Conservation (phyloP, 1,140 invertebrate genomes). For the Drosophila dunni region DNA sequence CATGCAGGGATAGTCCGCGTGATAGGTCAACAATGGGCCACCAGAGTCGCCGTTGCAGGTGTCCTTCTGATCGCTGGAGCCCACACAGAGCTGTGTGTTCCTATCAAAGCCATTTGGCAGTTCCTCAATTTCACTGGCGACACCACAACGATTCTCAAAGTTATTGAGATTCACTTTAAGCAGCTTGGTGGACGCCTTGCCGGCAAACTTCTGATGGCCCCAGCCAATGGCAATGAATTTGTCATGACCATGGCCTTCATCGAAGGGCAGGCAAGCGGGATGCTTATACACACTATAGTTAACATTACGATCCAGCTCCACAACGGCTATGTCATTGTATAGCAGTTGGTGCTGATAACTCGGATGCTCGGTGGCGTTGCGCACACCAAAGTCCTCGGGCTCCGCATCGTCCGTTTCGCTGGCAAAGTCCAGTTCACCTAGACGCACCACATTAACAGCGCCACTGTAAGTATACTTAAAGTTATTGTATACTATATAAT, state of each 20-base stretch:
- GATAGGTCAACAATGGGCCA: conserved; percentile 70
- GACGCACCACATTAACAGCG: conserved; percentile 67
- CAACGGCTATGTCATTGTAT: conserved; percentile 77
- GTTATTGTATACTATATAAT: neutral
- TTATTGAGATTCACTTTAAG: conserved; percentile 85
- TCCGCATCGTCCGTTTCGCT: conserved; percentile 67
- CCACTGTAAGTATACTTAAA: conserved; percentile 34
- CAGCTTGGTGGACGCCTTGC: conserved; percentile 74
- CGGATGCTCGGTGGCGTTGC: conserved; percentile 47
- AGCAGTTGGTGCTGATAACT: conserved; percentile 36
- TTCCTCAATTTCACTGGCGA: conserved; percentile 30
- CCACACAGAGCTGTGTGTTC: conserved; percentile 89
- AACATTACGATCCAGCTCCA: conserved; percentile 61
- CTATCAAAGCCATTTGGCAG: conserved; percentile 85
- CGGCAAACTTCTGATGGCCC: conserved; percentile 56
- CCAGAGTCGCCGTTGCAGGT: conserved; percentile 84
- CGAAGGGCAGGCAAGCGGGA: conserved; percentile 77
- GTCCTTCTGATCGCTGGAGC: conserved; percentile 85
- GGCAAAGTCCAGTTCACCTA: conserved; percentile 76
- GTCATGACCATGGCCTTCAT: conserved; percentile 44
- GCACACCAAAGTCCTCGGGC: conserved; percentile 71
- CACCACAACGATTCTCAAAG: conserved; percentile 28
- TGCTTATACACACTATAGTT: conserved; percentile 71
- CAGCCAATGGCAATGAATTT: conserved; percentile 75
- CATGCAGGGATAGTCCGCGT: conserved; percentile 64